Base-by-base conservation (phyloP, 2,797 vertebrate species). In the Smutsia temminckii region DNA sequence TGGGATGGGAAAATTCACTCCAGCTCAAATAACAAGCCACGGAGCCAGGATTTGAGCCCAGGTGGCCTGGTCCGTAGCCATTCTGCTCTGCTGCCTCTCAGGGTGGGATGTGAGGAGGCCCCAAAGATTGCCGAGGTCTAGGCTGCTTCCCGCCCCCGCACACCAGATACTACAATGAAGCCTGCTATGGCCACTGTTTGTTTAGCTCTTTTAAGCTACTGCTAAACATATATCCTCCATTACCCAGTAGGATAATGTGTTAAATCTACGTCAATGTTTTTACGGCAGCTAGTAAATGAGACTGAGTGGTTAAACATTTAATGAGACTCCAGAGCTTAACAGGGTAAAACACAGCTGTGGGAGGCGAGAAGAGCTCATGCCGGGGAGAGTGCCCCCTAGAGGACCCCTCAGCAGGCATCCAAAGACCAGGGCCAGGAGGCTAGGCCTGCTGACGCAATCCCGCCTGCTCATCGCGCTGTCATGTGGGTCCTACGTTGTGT, bases 261-360 rank as follows among this genome's bases (percentile, higher is more conserved):
- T 89, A 84, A 89, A 29, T 20, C 20, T 51, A 29, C 32, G 37
- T 49, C n/a, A 34, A 34, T 87, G 57, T 85, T 94, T 92, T 90
- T 89, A 66, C n/a, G 63, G 64, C 46, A 64, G 55, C 81, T 83
- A 79, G 37, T 79, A 90, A 93, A 88, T 40, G 59, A 86, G 83
- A 94, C 86, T 29, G 88, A 64, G 55, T 34, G 14, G 63, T 49
- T 55, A 53, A 79, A 90, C 40, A 57, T 55, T 69, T 49, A 55
- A 57, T 59, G 74, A 78, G 80, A 25, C 34, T 88, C 25, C 27
- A 17, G 25, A 89, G 37, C 29, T 74, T 75, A 75, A 89, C 8
- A 63, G 27, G 57, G 53, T 71, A 59, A 94, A 78, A 85, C 14
- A 88, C 32, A 95, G 37, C 21, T 29, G 46, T 3, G 13, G 40